phyloP scores from a whole-genome alignment of 2,888 invertebrate species.

The Tetranychus truncatus region DNA sequence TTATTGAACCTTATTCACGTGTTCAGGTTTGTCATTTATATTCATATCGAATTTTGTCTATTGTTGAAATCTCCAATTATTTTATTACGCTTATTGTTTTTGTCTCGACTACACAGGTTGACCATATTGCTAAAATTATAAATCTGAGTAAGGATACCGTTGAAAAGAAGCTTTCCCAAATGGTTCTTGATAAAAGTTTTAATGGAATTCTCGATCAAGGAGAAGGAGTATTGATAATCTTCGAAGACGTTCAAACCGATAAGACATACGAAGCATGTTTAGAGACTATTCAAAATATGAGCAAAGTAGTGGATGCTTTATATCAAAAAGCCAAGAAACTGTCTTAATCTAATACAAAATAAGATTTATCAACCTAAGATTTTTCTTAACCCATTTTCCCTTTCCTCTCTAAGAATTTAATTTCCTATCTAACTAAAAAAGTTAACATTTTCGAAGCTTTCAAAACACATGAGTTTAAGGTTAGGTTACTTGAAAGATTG shows the following conservation, averaged over 20 bases:
- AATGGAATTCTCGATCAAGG: constrained; percentile 91
- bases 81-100: neutral
- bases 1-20: constrained; percentile 94
- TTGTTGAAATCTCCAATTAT: constrained; percentile 8
- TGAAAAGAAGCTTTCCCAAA: constrained; percentile 96
- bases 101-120: constrained; percentile 31
- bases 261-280: constrained; percentile 93
- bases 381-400: neutral
- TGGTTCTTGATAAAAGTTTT: constrained; percentile 97
- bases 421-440: neutral
- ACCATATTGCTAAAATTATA: constrained; percentile 76
- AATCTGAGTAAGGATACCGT: constrained; percentile 73
- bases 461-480: too few species aligned
- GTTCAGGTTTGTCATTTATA: constrained; percentile 47
- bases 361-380: neutral
- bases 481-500: too few species aligned
- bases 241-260: constrained; percentile 81
- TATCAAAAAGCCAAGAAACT: constrained; percentile 98
- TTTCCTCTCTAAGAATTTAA: neutral
- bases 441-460: neutral
- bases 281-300: constrained; percentile 95
- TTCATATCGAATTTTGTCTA: neutral
- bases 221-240: constrained; percentile 89
- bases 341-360: constrained; percentile 40
- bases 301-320: constrained; percentile 95